Evolutionary conservation across 2,113 vertebrate species (phyloP).

Genomic region (Todiramphus saurophagus): DNA sequence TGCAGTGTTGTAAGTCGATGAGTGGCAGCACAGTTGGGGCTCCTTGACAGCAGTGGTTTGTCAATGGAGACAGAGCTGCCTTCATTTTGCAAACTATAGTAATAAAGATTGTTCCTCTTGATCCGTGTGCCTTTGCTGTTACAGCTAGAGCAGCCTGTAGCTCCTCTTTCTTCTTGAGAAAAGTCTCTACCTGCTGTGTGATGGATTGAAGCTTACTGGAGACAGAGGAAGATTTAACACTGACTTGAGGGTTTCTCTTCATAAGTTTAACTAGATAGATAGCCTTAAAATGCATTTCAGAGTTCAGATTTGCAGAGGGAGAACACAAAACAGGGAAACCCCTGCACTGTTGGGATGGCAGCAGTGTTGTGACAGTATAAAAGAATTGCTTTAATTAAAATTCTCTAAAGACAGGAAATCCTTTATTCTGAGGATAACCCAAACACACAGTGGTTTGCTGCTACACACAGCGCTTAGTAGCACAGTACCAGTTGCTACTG

Average conservation of each 20-base stretch:
- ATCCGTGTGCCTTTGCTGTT: not conserved
- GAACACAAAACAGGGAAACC: not conserved
- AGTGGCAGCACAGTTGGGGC: not conserved
- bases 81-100: not conserved
- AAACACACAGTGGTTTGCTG: not conserved
- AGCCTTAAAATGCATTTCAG: not conserved
- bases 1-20: not conserved
- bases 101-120: not conserved
- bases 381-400: slow-evolving; percentile 57
- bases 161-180: not conserved
- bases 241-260: slow-evolving; percentile 19
- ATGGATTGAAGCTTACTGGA: slow-evolving; percentile 37
- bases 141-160: not conserved
- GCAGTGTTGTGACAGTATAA: not conserved
- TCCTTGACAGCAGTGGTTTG: not conserved
- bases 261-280: not conserved
- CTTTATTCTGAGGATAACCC: not conserved
- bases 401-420: not conserved
- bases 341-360: not conserved
- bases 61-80: not conserved
- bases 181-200: slow-evolving; percentile 43
- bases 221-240: slow-evolving; percentile 33
- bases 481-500: not conserved
- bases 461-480: rapidly evolving
- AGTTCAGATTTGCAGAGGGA: slow-evolving; percentile 9